Evolutionary conservation across 2,113 vertebrate genomes (phyloP).

Genomic region (Tauraco erythrolophus): DNA sequence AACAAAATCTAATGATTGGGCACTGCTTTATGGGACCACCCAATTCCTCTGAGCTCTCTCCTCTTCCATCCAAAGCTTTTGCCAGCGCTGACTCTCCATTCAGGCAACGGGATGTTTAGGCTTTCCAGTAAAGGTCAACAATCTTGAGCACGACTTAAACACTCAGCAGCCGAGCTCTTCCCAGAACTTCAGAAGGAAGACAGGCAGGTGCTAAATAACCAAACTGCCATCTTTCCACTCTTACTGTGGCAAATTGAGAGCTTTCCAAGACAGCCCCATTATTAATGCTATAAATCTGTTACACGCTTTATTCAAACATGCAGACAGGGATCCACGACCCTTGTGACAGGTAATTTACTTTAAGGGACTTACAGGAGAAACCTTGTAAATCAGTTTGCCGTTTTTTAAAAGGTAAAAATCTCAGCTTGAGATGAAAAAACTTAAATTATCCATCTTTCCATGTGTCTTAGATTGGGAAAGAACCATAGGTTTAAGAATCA

Average conservation of each 20-base stretch:
- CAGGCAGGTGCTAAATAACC: constrained; percentile 28
- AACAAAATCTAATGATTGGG: background rate
- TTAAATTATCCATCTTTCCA: background rate
- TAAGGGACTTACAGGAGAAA: constrained; percentile 44
- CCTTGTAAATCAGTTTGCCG: constrained; percentile 55
- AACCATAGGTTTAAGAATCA: background rate
- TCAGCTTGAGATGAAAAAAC: background rate
- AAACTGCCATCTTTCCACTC: background rate
- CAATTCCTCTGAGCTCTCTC: background rate
- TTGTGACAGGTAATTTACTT: constrained; percentile 61
- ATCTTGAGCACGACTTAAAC: background rate
- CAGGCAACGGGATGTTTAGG: background rate
- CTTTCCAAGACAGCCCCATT: constrained; percentile 53
- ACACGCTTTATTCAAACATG: constrained; percentile 46
- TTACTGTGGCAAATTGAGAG: constrained; percentile 42
- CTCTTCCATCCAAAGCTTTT: background rate
- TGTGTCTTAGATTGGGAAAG: background rate
- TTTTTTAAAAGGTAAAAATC: constrained; percentile 19
- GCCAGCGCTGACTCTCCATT: background rate
- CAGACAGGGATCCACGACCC: constrained; percentile 39
- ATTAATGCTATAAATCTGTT: constrained; percentile 54
- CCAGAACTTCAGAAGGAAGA: background rate
- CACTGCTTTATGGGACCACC: background rate
- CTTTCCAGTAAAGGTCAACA: background rate
- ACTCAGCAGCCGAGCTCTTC: background rate